Base-by-base conservation (phyloP, 2,888 invertebrate genomes). In the Pheosia tremula region DNA sequence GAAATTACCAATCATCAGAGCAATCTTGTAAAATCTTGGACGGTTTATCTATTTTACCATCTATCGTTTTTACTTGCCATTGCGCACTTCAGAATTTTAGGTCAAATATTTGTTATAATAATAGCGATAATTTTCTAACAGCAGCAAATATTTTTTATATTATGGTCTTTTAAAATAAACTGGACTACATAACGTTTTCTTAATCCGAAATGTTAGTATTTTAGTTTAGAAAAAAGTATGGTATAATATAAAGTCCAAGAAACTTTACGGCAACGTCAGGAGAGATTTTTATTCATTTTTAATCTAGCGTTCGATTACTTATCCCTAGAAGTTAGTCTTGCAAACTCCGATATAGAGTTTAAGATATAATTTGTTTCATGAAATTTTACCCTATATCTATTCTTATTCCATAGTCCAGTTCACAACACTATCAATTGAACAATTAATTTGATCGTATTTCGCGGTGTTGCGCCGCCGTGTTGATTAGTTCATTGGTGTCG, bases 401-500 rank as follows among this genome's bases (percentile, higher is more conserved):
- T 7, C 41, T 8, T 41, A 41, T 41, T 41, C 41, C 41, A 45
- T 45, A 10, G 6, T 45, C 39, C 39, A 39, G 7, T 7, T 9
- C 43, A 47, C 47, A 47, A n/a, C 47, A 11, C 45, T 11, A 47
- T n/a, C 1, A 10, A 53, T 53, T 55, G 39, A 10, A 55, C n/a
- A n/a, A 38, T 55, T 13, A 39, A 55, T 39, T 55, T 39, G 24
- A 60, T 55, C 64, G 57, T 41, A 41, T 60, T 74, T 68, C 67
- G 64, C 66, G 56, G 61, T 62, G 59, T 67, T 50, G 56, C 53
- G 67, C 60, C 53, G 67, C 60, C 49, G 54, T 60, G 43, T 62
- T 72, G 72, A 78, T 78, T 68, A 66, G 65, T 61, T 62, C 72
- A 67, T 62, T 64, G 72, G 62, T 70, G 63, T 70, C 58, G 58